Evolutionary conservation across 2,888 invertebrate species (phyloP), one percentile per base, ranked within the genome.

Genomic region (Diadromus collaris): DNA sequence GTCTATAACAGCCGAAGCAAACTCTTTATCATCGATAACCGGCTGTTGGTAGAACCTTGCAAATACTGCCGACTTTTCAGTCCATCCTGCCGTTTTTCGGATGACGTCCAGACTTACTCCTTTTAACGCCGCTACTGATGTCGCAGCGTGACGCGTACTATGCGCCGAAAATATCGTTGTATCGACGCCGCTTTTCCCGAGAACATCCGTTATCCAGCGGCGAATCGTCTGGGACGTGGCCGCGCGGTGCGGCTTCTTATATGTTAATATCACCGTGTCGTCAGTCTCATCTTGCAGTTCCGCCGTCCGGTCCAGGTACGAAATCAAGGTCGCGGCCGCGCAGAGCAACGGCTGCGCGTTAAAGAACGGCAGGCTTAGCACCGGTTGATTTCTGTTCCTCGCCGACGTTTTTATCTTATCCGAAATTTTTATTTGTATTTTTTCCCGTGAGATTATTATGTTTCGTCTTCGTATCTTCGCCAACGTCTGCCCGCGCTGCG

Each of bases 131-230:
- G 85, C 85, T 10, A 81, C 78, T 9, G 85, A 87, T 3, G 85
- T 85, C 2, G 84, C 76, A 1, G 84, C 86, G 41, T 87, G 86
- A 2, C 85, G 51, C 2, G 84, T 86, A 34, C 81, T 83, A 46
- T 85, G 79, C 0, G 85, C 80, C 4, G 80, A 79, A 54, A 85
- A 85, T 24, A 71, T 64, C 0, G 63, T 21, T n/a, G 82, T 84
- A 64, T 84, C 83, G 2, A 85, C 63, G 2, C 85, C 86, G 70
- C 82, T 79, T n/a, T 78, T 24, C 1, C 9, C 6, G 2, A 73
- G 16, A 29, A 51, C 41, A 1, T 34, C 24, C 9, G 34, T 78
- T 2, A 74, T 46, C 74, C 78, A 78, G 0, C 74, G 58, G 32
- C 75, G 63, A 29, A 78, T 41, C 0, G 70, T 71, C 7, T 75